Base-by-base conservation (phyloP, 2,113 vertebrate species). In the Archocentrus centrarchus region DNA sequence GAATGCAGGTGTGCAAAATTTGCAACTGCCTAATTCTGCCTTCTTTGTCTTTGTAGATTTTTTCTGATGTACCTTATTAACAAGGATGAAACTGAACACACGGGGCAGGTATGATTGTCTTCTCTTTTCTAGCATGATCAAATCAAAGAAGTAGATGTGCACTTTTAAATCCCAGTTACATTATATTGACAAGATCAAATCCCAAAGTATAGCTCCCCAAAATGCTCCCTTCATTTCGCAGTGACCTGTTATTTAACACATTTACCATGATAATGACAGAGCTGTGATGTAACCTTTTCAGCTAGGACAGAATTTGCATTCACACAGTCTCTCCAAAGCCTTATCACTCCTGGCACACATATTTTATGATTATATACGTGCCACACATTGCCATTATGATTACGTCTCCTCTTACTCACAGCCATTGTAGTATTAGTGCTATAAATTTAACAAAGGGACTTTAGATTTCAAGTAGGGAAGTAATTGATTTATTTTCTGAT, bases 51-150 rank as follows among this genome's bases (percentile, higher is more conserved):
- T 77, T 81, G 20, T 92, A 96, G 96, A 82, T 96, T 96, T 81
- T 96, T 96, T 80, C 88, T 96, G 84, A 96, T 96, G 95, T 95
- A 96, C 85, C 94, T 96, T 59, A 96, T 96, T 78, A 96, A 95
- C 91, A 96, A 96, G 85, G 95, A 96, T 86, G 95, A 96, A 64
- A 96, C 96, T 0, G 96, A 96, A 81, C 95, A 96, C 84, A 96
- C 96, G 0, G 95, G 96, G 55, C 95, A 96, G 95, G 96, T 96
- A 95, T 63, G 62, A n/a, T 50, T 9, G 7, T 75, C 59, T 79
- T 75, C 10, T 81, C 5, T 90, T 80, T 64, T 17, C 79, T 70
- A 75, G 32, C 70, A 37, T 59, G 27, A 64, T 84, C 47, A 64
- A 62, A 13, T 77, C 53, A 68, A 73, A 70, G 73, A 75, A 68